A percentile compares a stretch with the other conserved stretches of the same genome.
phyloP scores from a whole-genome alignment of 2,888 invertebrate genomes.

The Archips xylosteana region DNA sequence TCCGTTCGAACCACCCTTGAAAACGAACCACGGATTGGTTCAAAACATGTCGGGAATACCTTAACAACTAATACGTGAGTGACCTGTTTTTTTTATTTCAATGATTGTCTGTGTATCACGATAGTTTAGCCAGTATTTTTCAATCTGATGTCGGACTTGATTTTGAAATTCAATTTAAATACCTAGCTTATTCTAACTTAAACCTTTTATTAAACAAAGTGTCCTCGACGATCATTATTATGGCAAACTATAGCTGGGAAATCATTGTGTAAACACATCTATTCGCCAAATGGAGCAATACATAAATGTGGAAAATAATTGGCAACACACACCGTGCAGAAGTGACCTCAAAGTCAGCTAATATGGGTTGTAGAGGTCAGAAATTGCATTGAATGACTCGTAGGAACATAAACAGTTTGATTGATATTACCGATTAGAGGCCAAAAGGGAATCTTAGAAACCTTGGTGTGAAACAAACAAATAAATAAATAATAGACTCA shows the following conservation, averaged over 20 bases:
- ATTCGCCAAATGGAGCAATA: slow-evolving; percentile 10
- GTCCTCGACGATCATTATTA: not conserved
- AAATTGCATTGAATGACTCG: slow-evolving; percentile 43
- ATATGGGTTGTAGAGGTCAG: slow-evolving; percentile 59
- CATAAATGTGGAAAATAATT: slow-evolving; percentile 27
- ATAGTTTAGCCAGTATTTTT: not conserved
- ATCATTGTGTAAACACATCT: not conserved
- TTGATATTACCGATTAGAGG: slow-evolving; percentile 15
- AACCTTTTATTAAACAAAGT: not conserved
- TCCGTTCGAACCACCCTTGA: too few species aligned
- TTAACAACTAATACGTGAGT: too few species aligned
- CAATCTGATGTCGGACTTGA: not conserved
- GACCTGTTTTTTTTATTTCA: too few species aligned
- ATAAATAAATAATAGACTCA: not conserved
- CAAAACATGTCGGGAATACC: too few species aligned
- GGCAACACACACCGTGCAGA: slow-evolving; percentile 46
- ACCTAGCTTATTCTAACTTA: too few species aligned
- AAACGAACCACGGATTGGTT: too few species aligned
- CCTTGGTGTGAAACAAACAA: slow-evolving; percentile 6
- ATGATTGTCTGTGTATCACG: too few species aligned
- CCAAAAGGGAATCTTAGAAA: slow-evolving; percentile 7
- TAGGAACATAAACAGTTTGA: slow-evolving; percentile 30
- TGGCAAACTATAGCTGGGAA: not conserved
- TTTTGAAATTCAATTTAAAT: too few species aligned
- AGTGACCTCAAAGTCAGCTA: slow-evolving; percentile 59